phyloP scores from a whole-genome alignment of 2,888 invertebrate genomes.

The Dicycla oo region DNA sequence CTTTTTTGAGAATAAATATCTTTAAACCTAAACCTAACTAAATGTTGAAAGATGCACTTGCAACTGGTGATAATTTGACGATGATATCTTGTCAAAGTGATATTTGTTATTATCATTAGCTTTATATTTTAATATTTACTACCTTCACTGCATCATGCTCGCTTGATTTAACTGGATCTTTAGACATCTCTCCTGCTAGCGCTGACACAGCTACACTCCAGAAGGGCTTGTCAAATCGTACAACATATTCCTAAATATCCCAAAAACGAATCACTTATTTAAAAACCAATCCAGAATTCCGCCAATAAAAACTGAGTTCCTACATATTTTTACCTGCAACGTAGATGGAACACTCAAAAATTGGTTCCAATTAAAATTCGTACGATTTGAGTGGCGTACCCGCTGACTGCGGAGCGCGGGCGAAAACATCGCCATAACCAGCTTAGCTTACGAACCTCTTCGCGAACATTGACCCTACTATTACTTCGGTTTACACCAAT shows the following conservation, averaged over 20 bases:
- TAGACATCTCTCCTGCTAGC: neutral
- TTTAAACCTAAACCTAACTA: too few relatives aligned
- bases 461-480: conserved; percentile 28
- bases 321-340: conserved; percentile 49
- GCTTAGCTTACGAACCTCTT: conserved; percentile 54
- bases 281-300: neutral
- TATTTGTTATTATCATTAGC: neutral
- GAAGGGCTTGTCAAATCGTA: neutral
- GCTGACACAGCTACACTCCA: neutral
- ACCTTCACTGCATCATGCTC: neutral
- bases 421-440: conserved; percentile 75
- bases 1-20: too few relatives aligned
- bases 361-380: conserved; percentile 86
- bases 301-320: conserved; percentile 20
- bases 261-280: neutral
- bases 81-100: neutral
- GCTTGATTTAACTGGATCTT: neutral
- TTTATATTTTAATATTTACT: neutral
- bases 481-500: conserved; percentile 22
- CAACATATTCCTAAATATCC: neutral
- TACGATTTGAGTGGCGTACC: conserved; percentile 73
- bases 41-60: neutral
- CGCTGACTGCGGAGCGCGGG: conserved; percentile 57
- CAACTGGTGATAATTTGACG: neutral
- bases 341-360: conserved; percentile 75